These are phyloP conservation scores for Rattus norvegicus DNA, from an alignment of 2,113 vertebrate species.

Conservation along the genomic window DNA sequence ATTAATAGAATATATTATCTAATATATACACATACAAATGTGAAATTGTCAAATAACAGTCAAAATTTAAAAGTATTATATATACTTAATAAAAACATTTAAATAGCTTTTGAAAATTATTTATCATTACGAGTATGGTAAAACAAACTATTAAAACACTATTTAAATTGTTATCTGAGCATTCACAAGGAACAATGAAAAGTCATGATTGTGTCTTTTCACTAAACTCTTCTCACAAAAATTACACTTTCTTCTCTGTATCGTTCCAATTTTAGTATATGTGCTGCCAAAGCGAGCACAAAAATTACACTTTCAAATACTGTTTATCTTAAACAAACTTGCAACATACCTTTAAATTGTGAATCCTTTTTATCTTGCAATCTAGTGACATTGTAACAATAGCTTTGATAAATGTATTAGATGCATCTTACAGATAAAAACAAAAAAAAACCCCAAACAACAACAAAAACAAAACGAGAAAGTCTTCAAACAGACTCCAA, in stretches of 20 bases:
- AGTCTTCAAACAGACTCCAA: background rate
- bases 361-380: background rate
- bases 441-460: too few species aligned
- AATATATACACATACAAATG: background rate
- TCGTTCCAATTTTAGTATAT: too few species aligned
- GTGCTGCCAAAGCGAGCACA: too few species aligned
- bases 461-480: background rate
- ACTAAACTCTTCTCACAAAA: constrained; percentile 22
- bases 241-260: too few species aligned
- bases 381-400: background rate
- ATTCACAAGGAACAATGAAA: background rate
- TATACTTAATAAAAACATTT: background rate
- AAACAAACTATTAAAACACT: background rate
- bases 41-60: background rate
- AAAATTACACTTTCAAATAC: constrained; percentile 40
- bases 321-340: background rate
- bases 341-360: background rate
- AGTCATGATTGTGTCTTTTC: constrained; percentile 23
- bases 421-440: background rate
- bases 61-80: background rate
- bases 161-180: background rate
- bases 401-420: background rate
- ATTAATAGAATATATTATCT: background rate
- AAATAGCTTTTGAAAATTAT: background rate
- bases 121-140: background rate